These are phyloP conservation scores for Botia kubotai DNA, from an alignment of 2,797 vertebrate genomes.

Conservation along the genomic window DNA sequence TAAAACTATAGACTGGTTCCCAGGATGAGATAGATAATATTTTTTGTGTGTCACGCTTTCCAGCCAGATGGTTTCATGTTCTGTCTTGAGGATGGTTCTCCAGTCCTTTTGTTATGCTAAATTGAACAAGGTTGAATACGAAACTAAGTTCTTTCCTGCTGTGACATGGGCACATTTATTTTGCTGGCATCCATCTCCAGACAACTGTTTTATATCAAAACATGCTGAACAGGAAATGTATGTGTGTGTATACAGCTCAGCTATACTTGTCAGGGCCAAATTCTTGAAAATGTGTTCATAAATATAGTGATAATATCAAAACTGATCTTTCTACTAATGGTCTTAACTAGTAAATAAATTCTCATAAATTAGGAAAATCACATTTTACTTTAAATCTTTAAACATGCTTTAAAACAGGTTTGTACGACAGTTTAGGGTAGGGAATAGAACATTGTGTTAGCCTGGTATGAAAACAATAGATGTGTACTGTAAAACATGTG, in stretches of 20 bases:
- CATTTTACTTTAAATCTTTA: background rate
- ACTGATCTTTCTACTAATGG: background rate
- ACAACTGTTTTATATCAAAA: constrained; percentile 16
- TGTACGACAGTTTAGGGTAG: too few relatives aligned
- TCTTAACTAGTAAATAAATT: background rate
- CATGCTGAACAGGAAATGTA: background rate
- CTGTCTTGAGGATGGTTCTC: constrained; percentile 33
- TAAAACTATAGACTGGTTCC: constrained; percentile 39
- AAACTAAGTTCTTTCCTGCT: constrained; percentile 3
- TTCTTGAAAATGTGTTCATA: background rate
- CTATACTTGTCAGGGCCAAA: background rate
- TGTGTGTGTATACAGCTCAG: background rate
- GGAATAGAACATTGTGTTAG: too few relatives aligned
- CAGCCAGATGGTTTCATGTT: constrained; percentile 35
- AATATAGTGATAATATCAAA: too few relatives aligned
- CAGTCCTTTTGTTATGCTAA: constrained; percentile 51
- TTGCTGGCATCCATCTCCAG: constrained; percentile 41
- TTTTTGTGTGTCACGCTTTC: constrained; percentile 49
- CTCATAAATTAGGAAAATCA: background rate
- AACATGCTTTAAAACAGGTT: too few relatives aligned
- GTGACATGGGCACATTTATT: constrained; percentile 1
- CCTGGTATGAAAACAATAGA: too few relatives aligned
- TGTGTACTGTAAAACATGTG: too few relatives aligned
- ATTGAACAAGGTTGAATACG: constrained; percentile 48
- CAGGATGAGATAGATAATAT: constrained; percentile 45